A percentile compares a stretch with the other conserved stretches of the same genome.
These are phyloP conservation scores for Cephus rjabovi DNA, from an alignment of 2,888 invertebrate genomes.

Conservation along the genomic window DNA sequence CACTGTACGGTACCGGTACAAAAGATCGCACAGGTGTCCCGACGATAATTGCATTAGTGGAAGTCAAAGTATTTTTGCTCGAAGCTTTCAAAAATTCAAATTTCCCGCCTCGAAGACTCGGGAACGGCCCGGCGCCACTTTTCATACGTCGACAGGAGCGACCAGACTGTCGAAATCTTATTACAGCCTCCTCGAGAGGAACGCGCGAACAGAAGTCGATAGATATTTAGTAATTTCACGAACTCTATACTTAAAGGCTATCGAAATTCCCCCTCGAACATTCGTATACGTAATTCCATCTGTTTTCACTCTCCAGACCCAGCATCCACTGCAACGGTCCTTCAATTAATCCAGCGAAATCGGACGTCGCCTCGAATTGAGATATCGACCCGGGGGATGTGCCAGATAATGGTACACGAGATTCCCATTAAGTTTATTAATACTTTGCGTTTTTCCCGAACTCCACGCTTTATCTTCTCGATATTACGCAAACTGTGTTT, in stretches of 20 bases:
- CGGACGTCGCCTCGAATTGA: slow-evolving; percentile 37
- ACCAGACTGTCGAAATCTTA: background rate
- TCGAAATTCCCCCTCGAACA: background rate
- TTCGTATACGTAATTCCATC: background rate
- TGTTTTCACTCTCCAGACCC: background rate
- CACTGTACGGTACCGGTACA: background rate
- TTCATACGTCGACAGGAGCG: background rate
- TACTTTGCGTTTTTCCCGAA: background rate
- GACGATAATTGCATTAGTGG: background rate
- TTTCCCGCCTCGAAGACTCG: background rate
- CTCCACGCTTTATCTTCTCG: background rate
- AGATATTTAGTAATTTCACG: background rate
- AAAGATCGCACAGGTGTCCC: background rate
- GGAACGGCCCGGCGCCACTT: background rate
- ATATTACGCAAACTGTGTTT: background rate
- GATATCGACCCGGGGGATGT: slow-evolving; percentile 23
- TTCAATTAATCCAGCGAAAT: slow-evolving; percentile 29
- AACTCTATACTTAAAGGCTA: background rate
- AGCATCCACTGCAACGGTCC: background rate
- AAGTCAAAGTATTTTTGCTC: background rate
- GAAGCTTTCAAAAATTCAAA: background rate
- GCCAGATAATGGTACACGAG: slow-evolving; percentile 30
- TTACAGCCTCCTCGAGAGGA: background rate
- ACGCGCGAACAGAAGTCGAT: background rate
- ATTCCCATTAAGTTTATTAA: slow-evolving; percentile 33